Conservation (phyloP, 2,888 invertebrate species). For the Entomobrya proxima region DNA sequence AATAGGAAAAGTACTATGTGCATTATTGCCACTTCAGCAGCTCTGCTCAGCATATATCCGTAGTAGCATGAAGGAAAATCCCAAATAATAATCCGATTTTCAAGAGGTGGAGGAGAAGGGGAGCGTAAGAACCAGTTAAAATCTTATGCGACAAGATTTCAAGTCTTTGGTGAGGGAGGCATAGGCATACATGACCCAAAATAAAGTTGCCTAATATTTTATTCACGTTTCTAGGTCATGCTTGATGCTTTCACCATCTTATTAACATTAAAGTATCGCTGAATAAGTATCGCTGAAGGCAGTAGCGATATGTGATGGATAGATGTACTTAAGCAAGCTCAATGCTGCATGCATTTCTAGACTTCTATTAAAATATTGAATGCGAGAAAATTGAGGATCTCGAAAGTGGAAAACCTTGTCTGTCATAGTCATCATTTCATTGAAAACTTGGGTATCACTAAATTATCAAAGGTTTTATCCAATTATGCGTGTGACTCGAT, state of each 20-base stretch:
- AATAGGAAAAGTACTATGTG: slow-evolving; percentile 37
- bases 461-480: too few species aligned
- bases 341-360: too few species aligned
- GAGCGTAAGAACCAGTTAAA: slow-evolving; percentile 27
- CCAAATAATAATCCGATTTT: slow-evolving; percentile 51
- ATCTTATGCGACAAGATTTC: slow-evolving; percentile 54
- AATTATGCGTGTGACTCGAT: too few species aligned
- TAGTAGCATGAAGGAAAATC: not conserved
- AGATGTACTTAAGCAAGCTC: too few species aligned
- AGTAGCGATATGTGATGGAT: too few species aligned
- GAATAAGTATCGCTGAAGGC: too few species aligned
- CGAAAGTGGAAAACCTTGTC: too few species aligned
- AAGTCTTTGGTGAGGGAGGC: slow-evolving; percentile 6
- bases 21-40: slow-evolving; percentile 30
- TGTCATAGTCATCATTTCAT: too few species aligned
- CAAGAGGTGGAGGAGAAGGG: not conserved
- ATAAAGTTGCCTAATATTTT: slow-evolving; percentile 12
- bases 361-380: too few species aligned
- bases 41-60: not conserved
- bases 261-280: slow-evolving; percentile 6
- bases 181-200: slow-evolving; percentile 4
- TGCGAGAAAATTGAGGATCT: too few species aligned
- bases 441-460: too few species aligned
- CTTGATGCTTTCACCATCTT: not conserved
- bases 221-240: slow-evolving; percentile 43